These are phyloP conservation scores for Drosophila anomalata DNA, from an alignment of 2,888 invertebrate species.

Conservation along the genomic window DNA sequence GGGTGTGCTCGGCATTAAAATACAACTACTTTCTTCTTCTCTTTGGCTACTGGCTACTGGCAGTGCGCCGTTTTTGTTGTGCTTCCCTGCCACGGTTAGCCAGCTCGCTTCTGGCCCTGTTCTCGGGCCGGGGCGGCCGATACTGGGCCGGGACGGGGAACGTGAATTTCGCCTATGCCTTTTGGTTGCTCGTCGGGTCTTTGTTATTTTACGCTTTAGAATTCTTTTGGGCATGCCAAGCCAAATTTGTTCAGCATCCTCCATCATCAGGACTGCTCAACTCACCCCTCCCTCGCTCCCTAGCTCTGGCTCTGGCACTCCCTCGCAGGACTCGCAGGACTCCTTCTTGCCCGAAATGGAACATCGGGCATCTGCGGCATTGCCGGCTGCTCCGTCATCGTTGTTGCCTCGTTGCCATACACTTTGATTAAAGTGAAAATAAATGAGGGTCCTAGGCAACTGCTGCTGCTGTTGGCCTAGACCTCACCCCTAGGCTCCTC, in stretches of 20 bases:
- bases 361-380: slow-evolving; percentile 32
- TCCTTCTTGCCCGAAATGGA: slow-evolving; percentile 1
- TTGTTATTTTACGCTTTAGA: slow-evolving; percentile 77
- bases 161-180: slow-evolving; percentile 16
- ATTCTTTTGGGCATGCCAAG: slow-evolving; percentile 70
- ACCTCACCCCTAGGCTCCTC: background rate
- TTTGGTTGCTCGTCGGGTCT: slow-evolving; percentile 45
- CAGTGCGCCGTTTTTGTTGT: no score
- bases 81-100: background rate
- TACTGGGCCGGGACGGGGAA: background rate
- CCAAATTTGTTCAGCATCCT: slow-evolving; percentile 68
- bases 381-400: slow-evolving; percentile 30
- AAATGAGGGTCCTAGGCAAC: slow-evolving; percentile 77
- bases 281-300: background rate
- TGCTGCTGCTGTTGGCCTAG: slow-evolving; percentile 53
- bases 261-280: slow-evolving; percentile 21
- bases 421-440: slow-evolving; percentile 78
- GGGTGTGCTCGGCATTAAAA: slow-evolving; percentile 50
- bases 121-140: background rate
- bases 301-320: background rate
- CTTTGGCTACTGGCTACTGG: background rate
- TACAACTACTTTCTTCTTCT: slow-evolving; percentile 61
- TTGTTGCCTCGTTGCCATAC: slow-evolving; percentile 56
- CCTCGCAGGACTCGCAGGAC: background rate
- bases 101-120: background rate